Evolutionary conservation across 2,797 vertebrate genomes (phyloP).

Genomic region (Synaphobranchus kaupii): DNA sequence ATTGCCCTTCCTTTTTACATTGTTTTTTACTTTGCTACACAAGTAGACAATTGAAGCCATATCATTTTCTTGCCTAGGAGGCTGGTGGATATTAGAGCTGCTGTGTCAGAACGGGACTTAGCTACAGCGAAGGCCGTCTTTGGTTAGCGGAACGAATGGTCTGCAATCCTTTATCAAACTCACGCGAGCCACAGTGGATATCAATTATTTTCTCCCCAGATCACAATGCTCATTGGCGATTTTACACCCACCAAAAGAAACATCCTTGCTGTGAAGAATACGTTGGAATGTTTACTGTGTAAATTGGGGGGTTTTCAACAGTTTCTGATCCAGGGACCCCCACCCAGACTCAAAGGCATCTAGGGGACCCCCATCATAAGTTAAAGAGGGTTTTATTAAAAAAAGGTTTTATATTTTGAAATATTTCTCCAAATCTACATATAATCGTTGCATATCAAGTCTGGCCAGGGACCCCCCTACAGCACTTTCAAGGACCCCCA

Average conservation of each 20-base stretch:
- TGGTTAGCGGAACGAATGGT: constrained; percentile 68
- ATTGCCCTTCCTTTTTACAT: constrained; percentile 37
- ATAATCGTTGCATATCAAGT: too few species aligned
- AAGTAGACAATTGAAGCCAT: constrained; percentile 60
- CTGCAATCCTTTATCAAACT: constrained; percentile 71
- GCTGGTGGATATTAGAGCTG: constrained; percentile 69
- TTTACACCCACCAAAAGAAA: neutral
- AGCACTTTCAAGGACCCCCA: too few species aligned
- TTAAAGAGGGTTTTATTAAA: too few species aligned
- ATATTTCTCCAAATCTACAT: too few species aligned
- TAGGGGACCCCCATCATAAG: too few species aligned
- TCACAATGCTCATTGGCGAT: constrained; percentile 39
- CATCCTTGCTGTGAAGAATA: too few species aligned
- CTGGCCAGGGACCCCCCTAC: too few species aligned
- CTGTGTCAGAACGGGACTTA: constrained; percentile 70
- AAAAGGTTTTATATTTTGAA: too few species aligned
- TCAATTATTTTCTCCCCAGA: constrained; percentile 60
- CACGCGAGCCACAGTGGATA: constrained; percentile 58
- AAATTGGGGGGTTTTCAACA: too few species aligned
- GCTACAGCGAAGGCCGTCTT: constrained; percentile 66
- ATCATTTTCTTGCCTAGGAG: constrained; percentile 40
- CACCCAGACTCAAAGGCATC: too few species aligned
- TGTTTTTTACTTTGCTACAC: constrained; percentile 39
- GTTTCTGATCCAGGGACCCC: too few species aligned
- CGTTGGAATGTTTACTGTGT: too few species aligned